Evolutionary conservation across 2,113 vertebrate species (phyloP).

Genomic region (Mustela lutreola): DNA sequence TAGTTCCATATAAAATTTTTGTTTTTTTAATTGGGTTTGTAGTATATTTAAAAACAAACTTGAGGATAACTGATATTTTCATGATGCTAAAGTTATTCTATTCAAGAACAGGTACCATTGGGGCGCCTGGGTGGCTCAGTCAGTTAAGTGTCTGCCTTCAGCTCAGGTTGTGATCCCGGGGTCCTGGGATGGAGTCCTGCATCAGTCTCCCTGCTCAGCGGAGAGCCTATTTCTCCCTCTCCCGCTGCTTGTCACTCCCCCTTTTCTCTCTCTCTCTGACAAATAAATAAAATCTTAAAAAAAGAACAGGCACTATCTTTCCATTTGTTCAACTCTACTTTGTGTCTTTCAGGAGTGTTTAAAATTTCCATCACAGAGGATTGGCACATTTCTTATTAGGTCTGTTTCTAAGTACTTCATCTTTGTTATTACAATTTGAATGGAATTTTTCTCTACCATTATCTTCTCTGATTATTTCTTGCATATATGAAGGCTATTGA

Average conservation of each 20-base stretch:
- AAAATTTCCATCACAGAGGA: not conserved
- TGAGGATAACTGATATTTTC: not conserved
- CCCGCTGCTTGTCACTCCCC: too few relatives aligned
- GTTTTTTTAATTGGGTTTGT: constrained; percentile 29
- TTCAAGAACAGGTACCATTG: not conserved
- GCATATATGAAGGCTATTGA: constrained; percentile 2
- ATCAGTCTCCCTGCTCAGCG: too few relatives aligned
- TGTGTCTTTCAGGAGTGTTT: not conserved
- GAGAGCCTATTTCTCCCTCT: too few relatives aligned
- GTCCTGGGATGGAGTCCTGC: too few relatives aligned
- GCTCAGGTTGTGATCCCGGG: too few relatives aligned
- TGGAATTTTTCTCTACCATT: not conserved
- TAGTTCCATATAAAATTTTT: not conserved
- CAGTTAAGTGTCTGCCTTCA: too few relatives aligned
- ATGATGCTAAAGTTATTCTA: not conserved
- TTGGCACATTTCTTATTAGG: constrained; percentile 26
- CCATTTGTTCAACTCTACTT: not conserved
- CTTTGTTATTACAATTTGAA: not conserved
- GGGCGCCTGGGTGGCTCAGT: too few relatives aligned
- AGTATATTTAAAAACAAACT: constrained; percentile 34
- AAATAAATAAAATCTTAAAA: too few relatives aligned
- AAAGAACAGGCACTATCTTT: not conserved
- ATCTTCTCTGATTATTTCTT: constrained; percentile 31
- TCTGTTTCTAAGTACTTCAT: constrained; percentile 37
- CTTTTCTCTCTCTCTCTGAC: too few relatives aligned